Evolutionary conservation across 2,113 vertebrate genomes (phyloP).

Genomic region (Macrotus californicus): DNA sequence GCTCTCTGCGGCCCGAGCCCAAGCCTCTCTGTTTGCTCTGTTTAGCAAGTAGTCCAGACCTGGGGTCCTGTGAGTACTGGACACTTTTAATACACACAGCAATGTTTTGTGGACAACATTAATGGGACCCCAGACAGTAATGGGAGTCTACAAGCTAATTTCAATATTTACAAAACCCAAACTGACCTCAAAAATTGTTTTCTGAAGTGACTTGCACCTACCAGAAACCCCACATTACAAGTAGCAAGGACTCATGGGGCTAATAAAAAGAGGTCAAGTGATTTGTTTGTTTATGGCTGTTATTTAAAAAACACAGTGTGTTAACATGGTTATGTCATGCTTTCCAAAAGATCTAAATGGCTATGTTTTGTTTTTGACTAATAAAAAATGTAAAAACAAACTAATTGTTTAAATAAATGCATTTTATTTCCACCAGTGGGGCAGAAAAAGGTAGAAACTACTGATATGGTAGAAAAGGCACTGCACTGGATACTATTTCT

Average conservation of each 20-base stretch:
- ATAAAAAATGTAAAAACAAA: conserved; percentile 37
- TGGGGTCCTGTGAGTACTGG: neutral
- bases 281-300: conserved; percentile 21
- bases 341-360: conserved; percentile 37
- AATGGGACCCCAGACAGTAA: neutral
- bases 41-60: neutral
- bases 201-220: neutral
- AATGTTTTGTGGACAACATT: neutral
- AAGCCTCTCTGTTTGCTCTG: neutral
- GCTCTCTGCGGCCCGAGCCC: neutral
- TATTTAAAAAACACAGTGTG: neutral
- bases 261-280: conserved; percentile 25
- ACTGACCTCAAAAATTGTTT: neutral
- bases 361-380: neutral
- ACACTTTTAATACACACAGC: neutral
- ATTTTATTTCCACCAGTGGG: neutral
- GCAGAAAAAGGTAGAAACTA: neutral
- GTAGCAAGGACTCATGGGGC: conserved; percentile 18
- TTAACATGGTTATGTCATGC: neutral
- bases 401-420: neutral
- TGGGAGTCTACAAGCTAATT: neutral
- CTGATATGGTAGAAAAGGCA: neutral
- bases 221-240: neutral
- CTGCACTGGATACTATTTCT: neutral
- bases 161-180: neutral